A percentile compares a stretch with the other conserved stretches of the same genome.
phyloP scores from a whole-genome alignment of 2,113 vertebrate genomes.

The Menura novaehollandiae region DNA sequence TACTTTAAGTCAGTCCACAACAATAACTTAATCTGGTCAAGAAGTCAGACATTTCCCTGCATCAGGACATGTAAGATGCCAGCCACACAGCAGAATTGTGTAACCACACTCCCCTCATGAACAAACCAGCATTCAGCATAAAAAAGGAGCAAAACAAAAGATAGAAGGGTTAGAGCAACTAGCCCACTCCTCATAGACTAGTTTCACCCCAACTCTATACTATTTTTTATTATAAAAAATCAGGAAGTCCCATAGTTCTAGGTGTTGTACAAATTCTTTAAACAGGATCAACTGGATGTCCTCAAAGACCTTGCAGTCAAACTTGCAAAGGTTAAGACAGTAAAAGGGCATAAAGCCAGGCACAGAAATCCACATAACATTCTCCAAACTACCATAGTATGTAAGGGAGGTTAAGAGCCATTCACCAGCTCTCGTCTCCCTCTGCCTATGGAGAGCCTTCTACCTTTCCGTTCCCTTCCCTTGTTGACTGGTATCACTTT shows the following conservation, averaged over 20 bases:
- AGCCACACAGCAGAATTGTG: neutral
- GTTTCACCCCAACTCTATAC: neutral
- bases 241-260: neutral
- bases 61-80: neutral
- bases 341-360: neutral
- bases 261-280: neutral
- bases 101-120: rapidly evolving
- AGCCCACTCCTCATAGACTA: neutral
- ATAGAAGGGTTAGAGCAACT: neutral
- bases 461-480: neutral
- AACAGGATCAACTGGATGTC: no score
- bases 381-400: rapidly evolving
- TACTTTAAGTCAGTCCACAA: neutral
- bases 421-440: neutral
- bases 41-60: neutral
- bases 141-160: neutral
- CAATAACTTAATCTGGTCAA: neutral
- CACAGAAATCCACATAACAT: neutral
- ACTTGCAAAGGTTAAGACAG: neutral
- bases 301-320: neutral
- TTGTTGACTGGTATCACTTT: neutral
- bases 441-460: neutral
- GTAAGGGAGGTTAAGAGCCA: neutral
- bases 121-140: neutral
- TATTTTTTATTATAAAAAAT: neutral